Evolutionary conservation across 2,797 vertebrate species (phyloP), one percentile per base, ranked within the genome.

Genomic region (Bradypodion pumilum): DNA sequence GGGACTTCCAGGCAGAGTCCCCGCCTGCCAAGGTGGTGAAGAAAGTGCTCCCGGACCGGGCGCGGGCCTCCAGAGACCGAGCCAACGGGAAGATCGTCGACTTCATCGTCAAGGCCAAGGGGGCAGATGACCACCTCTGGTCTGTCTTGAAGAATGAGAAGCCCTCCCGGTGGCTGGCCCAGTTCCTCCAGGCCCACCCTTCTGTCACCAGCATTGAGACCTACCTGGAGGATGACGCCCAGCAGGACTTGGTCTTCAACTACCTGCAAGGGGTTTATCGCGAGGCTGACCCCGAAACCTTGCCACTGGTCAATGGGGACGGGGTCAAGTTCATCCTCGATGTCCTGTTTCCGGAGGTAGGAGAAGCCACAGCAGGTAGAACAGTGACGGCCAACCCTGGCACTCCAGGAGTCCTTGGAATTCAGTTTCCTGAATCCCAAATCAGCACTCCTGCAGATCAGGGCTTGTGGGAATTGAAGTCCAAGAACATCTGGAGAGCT

Each of bases 301-400:
- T 94, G 9, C 92, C 85, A 3, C 87, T 91, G 6, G 87, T 94
- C 23, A 92, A 88, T 3, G 84, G 96, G 13, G 97, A 98, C 46
- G 91, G 80, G 27, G 95, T 97, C 59, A 94, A 95, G 2, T 97
- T 98, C 87, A 96, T 98, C 83, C 91, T 98, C 0, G 97, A 99
- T 44, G 98, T 99, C 81, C 97, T 99, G 23, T 91, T 99, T 69
- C 98, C 98, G 3, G 98, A 99, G 96, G 98, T 98, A 85, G 95
- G 85, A 3, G 2, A 75, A 1, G 4, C 42, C 23, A 32, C 25
- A 52, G 9, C 62, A 21, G 2, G 13, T 32, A 27, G 46, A 19
- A 29, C 15, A 49, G 37, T 12, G 27, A n/a, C n/a, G n/a, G n/a
- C n/a, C n/a, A n/a, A n/a, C n/a, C n/a, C n/a, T n/a, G n/a, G n/a